phyloP scores from a whole-genome alignment of 2,888 invertebrate genomes.

The Campoletis raptor region DNA sequence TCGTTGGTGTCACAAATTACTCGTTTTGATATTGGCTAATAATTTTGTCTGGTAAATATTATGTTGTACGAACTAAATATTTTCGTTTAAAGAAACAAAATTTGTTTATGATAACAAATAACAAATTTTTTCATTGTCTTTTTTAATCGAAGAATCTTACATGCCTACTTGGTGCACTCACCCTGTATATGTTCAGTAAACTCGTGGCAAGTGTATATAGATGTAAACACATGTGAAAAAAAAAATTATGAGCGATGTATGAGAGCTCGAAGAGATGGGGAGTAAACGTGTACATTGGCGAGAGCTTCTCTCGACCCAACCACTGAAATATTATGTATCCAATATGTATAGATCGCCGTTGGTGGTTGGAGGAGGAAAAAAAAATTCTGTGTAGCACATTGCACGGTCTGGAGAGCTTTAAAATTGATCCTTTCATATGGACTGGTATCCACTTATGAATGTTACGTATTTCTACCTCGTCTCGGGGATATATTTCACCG shows the following conservation, averaged over 20 bases:
- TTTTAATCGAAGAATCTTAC: neutral
- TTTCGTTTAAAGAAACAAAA: no score
- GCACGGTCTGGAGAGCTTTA: conserved; percentile 59
- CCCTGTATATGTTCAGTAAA: conserved; percentile 20
- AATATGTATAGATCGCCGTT: conserved; percentile 56
- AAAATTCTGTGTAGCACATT: conserved; percentile 62
- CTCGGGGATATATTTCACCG: conserved; percentile 57
- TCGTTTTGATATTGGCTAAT: no score
- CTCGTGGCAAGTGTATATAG: neutral
- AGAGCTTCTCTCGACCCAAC: conserved; percentile 10
- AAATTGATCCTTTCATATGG: conserved; percentile 47
- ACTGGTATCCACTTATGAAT: conserved; percentile 3
- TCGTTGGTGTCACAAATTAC: no score
- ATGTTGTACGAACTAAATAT: no score
- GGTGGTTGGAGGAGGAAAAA: conserved; percentile 37
- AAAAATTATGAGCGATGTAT: conserved; percentile 50
- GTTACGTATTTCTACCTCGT: conserved; percentile 36
- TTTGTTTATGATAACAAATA: no score
- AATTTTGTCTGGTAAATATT: no score
- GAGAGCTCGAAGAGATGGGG: conserved; percentile 28
- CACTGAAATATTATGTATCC: conserved; percentile 64
- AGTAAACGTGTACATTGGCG: conserved; percentile 26
- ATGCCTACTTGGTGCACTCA: neutral
- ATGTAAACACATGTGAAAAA: conserved; percentile 32
- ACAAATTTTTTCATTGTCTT: no score